Conservation (phyloP, 2,888 invertebrate species). For the Rugalucina vietnamica region DNA sequence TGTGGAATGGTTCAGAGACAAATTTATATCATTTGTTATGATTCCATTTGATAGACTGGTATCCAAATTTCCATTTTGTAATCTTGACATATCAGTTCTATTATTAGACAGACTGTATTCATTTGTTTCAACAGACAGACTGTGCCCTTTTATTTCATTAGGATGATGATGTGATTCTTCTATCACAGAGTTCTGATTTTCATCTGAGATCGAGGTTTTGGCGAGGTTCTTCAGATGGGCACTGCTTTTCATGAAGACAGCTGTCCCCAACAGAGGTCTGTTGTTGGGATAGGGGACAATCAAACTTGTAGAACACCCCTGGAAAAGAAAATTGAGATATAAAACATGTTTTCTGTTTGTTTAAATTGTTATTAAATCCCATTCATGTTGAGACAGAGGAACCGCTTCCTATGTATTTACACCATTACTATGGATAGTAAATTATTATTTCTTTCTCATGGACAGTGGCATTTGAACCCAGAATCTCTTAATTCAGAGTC, state of each 20-base stretch:
- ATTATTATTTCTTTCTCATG: no score
- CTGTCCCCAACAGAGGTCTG: background rate
- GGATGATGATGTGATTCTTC: no score
- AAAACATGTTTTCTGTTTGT: no score
- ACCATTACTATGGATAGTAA: no score
- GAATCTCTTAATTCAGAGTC: no score
- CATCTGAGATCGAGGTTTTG: background rate
- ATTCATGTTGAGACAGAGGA: no score
- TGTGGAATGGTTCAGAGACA: background rate
- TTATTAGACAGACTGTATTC: background rate
- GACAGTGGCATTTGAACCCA: no score
- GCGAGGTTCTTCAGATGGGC: background rate
- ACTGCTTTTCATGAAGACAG: background rate
- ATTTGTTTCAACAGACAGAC: background rate
- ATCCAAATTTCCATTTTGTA: no score
- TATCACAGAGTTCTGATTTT: background rate
- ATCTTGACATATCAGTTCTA: no score
- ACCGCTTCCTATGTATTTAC: no score
- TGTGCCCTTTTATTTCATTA: background rate
- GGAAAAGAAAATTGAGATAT: background rate
- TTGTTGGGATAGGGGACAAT: background rate
- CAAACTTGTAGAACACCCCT: constrained; percentile 6
- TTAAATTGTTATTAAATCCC: no score
- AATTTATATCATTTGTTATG: background rate
- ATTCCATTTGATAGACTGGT: background rate